Evolutionary conservation across 2,797 vertebrate species (phyloP).

Genomic region (Ara ararauna): DNA sequence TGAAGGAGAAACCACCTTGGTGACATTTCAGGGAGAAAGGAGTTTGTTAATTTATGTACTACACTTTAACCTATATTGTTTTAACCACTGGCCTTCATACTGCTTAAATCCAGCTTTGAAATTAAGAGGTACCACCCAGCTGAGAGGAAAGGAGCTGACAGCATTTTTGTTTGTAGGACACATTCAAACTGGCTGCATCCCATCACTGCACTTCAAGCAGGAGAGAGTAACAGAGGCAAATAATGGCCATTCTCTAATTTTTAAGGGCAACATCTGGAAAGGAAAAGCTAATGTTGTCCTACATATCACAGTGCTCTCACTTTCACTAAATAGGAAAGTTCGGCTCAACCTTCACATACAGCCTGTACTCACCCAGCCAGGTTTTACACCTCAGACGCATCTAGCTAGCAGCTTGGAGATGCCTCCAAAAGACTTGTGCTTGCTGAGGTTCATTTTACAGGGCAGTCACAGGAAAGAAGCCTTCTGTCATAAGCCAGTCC

Average conservation of each 20-base stretch:
- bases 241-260: background rate
- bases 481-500: background rate
- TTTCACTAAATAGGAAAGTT: background rate
- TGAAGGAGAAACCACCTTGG: background rate
- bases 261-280: background rate
- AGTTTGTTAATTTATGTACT: background rate
- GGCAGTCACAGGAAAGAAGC: background rate
- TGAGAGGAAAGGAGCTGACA: background rate
- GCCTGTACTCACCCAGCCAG: background rate
- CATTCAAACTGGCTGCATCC: background rate
- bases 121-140: background rate
- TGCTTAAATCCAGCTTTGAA: slow-evolving; percentile 4
- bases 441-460: background rate
- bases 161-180: background rate
- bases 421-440: background rate
- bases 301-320: background rate
- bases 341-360: background rate
- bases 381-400: background rate
- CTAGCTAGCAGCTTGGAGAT: background rate
- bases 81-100: background rate
- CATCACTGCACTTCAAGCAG: background rate
- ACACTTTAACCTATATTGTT: background rate
- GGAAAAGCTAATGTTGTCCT: background rate
- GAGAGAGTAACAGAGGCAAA: background rate
- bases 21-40: background rate